Base-by-base conservation (phyloP, 2,888 invertebrate species). In the Xestobium rufovillosum region DNA sequence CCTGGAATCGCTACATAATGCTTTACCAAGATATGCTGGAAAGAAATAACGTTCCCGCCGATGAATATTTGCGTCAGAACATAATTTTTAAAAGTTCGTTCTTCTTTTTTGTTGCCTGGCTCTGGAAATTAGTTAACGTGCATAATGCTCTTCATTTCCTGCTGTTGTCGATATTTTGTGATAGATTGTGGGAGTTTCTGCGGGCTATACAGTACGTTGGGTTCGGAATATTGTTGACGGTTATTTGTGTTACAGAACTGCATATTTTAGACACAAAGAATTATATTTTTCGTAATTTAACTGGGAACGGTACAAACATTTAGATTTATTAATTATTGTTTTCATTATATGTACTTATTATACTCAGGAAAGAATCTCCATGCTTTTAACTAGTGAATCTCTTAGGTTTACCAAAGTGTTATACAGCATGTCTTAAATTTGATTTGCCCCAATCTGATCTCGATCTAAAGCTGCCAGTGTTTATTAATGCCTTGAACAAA, bases 1-100 rank as follows among this genome's bases (percentile, higher is more conserved):
- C 81, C 4, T 89, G 89, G 89, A 88, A 89, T 66, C 74, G 86
- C 15, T 87, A 86, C 52, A 85, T 89, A 49, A 80, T 80, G 31
- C 63, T 82, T 3, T 89, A 86, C 56, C 85, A 87, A 51, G 77
- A 83, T 49, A 65, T 86, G 53, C 59, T 89, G 17, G 87, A 88
- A 55, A 73, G 75, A 15, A 73, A 73, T 37, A 65, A 69, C 45
- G 69, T 69, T 2, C 68, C 68, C n/a, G 68, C 71, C 10, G 67
- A 69, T 15, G 68, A 77, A 43, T 63, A 67, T 23, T 59, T 64
- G 29, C 67, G 74, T 27, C 76, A 76, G 59, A 73, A 75, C 46
- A 61, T 65, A 17, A 71, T 79, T 31, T 80, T 87, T 51, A 75
- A 74, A 48, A 83, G 83, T n/a, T 71, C 76, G 1, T 72, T 78